These are phyloP conservation scores for Ceratina japonica DNA, from an alignment of 1,140 invertebrate genomes.

Conservation along the genomic window DNA sequence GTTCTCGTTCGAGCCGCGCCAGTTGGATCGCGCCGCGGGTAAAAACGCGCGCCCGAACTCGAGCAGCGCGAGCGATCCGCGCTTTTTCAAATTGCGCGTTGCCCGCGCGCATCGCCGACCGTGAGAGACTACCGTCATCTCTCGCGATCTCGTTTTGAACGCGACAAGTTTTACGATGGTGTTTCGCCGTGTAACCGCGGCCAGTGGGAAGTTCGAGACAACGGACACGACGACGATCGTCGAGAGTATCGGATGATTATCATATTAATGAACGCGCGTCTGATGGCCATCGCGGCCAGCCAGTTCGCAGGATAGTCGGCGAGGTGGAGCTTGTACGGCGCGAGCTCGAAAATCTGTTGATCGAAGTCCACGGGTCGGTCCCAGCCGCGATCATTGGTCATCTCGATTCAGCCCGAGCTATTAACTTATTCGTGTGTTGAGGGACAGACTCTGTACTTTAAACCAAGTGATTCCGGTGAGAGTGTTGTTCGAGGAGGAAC, in stretches of 20 bases:
- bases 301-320: conserved; percentile 52
- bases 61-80: background rate
- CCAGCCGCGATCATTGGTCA: too few relatives aligned
- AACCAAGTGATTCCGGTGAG: background rate
- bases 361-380: conserved; percentile 2
- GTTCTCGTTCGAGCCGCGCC: background rate
- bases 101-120: background rate
- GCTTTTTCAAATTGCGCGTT: background rate
- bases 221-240: conserved; percentile 41
- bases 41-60: background rate
- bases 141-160: conserved; percentile 16
- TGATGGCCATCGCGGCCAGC: conserved; percentile 40
- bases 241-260: conserved; percentile 64
- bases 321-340: conserved; percentile 28
- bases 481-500: conserved; percentile 13
- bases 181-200: conserved; percentile 15
- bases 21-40: background rate
- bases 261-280: conserved; percentile 69
- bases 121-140: background rate
- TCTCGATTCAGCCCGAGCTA: too few relatives aligned
- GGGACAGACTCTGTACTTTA: background rate
- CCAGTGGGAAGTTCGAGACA: conserved; percentile 42
- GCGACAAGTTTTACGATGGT: conserved; percentile 44
- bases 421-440: too few relatives aligned
- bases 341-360: conserved; percentile 29